phyloP scores from a whole-genome alignment of 2,113 vertebrate species.

The Halichoeres trimaculatus region DNA sequence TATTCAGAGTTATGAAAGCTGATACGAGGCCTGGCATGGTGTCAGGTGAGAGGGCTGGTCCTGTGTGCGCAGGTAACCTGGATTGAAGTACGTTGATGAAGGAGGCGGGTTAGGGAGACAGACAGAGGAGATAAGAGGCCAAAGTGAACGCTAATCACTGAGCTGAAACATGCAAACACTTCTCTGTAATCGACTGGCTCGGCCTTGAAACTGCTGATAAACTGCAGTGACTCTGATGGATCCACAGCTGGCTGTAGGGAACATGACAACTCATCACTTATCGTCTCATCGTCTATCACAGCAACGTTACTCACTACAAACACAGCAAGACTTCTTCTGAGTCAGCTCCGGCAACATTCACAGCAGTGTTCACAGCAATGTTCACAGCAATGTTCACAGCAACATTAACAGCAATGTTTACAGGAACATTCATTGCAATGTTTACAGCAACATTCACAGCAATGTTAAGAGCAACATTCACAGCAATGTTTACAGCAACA shows the following conservation, averaged over 20 bases:
- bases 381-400: no score
- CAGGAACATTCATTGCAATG: no score
- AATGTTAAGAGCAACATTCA: no score
- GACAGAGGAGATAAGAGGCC: slow-evolving; percentile 13
- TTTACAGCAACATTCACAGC: no score
- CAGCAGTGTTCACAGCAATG: no score
- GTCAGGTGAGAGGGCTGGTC: background rate
- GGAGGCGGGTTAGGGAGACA: background rate
- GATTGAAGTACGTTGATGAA: background rate
- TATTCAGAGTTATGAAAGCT: background rate
- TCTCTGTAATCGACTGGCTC: slow-evolving; percentile 2
- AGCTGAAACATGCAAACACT: slow-evolving; percentile 25
- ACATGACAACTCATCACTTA: background rate
- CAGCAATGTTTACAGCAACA: no score
- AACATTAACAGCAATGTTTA: no score
- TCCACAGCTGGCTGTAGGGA: background rate
- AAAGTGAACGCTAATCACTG: slow-evolving; percentile 21
- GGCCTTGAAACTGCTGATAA: slow-evolving; percentile 51
- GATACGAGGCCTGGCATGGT: background rate
- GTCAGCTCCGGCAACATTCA: no score
- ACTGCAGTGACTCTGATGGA: slow-evolving; percentile 5
- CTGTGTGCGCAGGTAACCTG: slow-evolving; percentile 14
- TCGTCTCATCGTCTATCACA: background rate
- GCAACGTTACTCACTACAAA: no score
- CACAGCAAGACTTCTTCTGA: background rate